Evolutionary conservation across 2,113 vertebrate genomes (phyloP).

Genomic region (Microcebus jonahi): DNA sequence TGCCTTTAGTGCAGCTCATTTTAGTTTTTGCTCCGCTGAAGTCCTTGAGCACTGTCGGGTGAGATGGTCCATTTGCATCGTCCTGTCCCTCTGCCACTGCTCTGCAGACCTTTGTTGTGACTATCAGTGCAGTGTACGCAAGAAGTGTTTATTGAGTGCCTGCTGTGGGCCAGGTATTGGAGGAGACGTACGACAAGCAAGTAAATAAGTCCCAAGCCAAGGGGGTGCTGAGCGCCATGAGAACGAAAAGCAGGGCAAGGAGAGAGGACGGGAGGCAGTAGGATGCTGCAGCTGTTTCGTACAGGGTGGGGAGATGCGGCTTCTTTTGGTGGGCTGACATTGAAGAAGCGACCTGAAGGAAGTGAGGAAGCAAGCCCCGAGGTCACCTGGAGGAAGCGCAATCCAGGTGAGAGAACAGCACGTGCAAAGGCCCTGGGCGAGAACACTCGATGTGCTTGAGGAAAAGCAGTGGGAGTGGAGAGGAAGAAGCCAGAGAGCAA

Average conservation of each 20-base stretch:
- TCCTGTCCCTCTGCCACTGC: not conserved
- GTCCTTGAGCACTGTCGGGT: not conserved
- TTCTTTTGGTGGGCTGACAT: not conserved
- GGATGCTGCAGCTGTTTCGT: not conserved
- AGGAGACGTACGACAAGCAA: not conserved
- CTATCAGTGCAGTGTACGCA: not conserved
- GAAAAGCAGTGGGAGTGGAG: not conserved
- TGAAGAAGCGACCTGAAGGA: not conserved
- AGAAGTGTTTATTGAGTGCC: not conserved
- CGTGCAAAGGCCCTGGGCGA: not conserved
- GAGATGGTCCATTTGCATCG: not conserved
- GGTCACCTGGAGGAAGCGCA: not conserved
- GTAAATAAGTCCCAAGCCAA: not conserved
- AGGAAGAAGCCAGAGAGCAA: not conserved
- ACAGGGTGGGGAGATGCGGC: not conserved
- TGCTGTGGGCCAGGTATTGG: not conserved
- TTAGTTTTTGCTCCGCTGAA: not conserved
- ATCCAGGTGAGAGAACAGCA: not conserved
- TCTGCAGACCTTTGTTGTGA: not conserved
- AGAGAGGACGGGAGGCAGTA: not conserved
- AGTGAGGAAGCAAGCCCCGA: not conserved
- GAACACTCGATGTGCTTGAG: not conserved
- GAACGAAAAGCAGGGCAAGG: not conserved
- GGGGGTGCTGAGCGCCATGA: not conserved
- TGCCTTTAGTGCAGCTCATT: not conserved